phyloP scores from a whole-genome alignment of 1,140 invertebrate species.

The Drepana arcuata region DNA sequence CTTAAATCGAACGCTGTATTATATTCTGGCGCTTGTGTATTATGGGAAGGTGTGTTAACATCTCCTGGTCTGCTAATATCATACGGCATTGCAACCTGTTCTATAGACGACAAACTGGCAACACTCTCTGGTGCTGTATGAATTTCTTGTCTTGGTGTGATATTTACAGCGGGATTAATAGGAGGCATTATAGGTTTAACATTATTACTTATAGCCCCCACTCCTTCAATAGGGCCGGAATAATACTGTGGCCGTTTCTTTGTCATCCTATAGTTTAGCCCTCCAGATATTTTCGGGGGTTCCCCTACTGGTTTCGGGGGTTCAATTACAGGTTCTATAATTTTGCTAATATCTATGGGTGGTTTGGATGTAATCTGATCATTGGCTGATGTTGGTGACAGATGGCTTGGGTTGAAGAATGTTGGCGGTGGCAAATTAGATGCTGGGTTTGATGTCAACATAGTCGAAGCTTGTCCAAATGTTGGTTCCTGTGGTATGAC shows the following conservation, averaged over 20 bases:
- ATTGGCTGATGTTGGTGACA: no score
- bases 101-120: no score
- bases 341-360: no score
- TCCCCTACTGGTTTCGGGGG: constrained; percentile 27
- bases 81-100: constrained; percentile 15
- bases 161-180: constrained; percentile 5
- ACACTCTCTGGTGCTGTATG: constrained; percentile 1
- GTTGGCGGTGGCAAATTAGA: constrained; percentile 3
- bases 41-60: constrained; percentile 16
- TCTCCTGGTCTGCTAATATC: constrained; percentile 19
- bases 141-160: constrained; percentile 24
- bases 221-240: constrained; percentile 62
- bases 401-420: constrained; percentile 8
- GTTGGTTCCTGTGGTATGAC: no score
- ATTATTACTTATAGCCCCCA: constrained; percentile 52
- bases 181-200: constrained; percentile 39
- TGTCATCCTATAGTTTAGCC: constrained; percentile 48
- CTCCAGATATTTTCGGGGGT: constrained; percentile 43
- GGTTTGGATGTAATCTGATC: no score
- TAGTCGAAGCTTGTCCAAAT: no score
- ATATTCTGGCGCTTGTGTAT: constrained; percentile 19
- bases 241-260: constrained; percentile 65
- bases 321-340: constrained; percentile 7
- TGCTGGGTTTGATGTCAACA: background rate
- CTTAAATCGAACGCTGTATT: constrained; percentile 54